Evolutionary conservation across 2,113 vertebrate species (phyloP).

Genomic region (Chaetops frenatus): DNA sequence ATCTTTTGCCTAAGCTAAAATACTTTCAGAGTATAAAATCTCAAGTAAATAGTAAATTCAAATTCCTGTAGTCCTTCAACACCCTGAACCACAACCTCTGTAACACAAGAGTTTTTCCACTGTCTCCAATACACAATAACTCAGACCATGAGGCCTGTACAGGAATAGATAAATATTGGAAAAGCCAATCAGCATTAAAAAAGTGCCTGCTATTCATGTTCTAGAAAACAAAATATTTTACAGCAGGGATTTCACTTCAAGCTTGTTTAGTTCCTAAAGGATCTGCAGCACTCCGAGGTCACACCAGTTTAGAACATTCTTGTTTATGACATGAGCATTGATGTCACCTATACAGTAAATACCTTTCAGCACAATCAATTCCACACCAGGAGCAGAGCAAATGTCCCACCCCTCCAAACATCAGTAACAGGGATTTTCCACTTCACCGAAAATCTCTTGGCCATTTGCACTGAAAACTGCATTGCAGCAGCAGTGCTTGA

Average conservation of each 20-base stretch:
- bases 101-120: neutral
- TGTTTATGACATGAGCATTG: neutral
- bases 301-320: neutral
- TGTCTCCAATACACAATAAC: neutral
- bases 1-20: neutral
- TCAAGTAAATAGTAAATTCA: neutral
- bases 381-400: neutral
- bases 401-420: neutral
- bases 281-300: neutral
- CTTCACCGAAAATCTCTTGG: neutral
- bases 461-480: neutral
- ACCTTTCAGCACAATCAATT: neutral
- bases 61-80: neutral
- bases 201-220: neutral
- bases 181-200: neutral
- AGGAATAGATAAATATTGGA: neutral
- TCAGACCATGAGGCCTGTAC: neutral
- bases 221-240: neutral
- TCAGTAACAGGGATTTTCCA: neutral
- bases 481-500: neutral
- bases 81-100: neutral
- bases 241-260: neutral
- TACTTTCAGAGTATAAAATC: neutral
- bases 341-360: neutral
- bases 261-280: neutral